Base-by-base conservation (phyloP, 1,140 invertebrate species). In the Drosophila equinoxialis region DNA sequence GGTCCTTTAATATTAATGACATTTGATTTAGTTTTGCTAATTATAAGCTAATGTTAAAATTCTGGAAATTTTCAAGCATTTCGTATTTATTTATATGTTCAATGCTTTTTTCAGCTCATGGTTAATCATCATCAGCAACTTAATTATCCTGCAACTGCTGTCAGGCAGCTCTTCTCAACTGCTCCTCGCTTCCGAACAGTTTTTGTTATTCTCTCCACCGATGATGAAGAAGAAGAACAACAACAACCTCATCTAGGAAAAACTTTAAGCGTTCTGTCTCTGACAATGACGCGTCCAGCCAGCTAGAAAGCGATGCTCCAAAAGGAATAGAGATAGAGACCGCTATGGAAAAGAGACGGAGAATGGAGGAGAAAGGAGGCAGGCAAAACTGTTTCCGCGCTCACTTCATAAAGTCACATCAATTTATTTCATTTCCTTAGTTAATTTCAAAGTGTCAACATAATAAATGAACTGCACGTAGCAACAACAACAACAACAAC, bases 361-460 rank as follows among this genome's bases (percentile, higher is more conserved):
- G 58, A 14, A 20, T 11, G 35, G 20, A 57, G n/a, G 51, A 68
- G 75, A 67, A 66, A 77, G 68, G 68, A 78, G 71, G 66, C 74
- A 77, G 75, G 78, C 69, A 39, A 76, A 30, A 69, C 74, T 64
- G 65, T 65, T 66, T 76, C 66, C 45, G 74, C 75, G 79, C 79
- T 82, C 75, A 80, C 84, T 87, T 87, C 83, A 87, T 87, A 87
- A 83, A 87, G 83, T 87, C 83, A 87, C 83, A 87, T 87, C 84
- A 87, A 89, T 87, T 87, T 89, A 87, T 87, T 87, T 87, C 71
- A 87, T 89, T 87, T 87, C 84, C 83, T 89, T 78, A 89, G 84
- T 89, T 87, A 87, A 89, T 87, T 87, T 87, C 84, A 84, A 87
- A 87, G 84, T 87, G 84, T 89, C 84, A 87, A 87, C 84, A 87